Evolutionary conservation across 2,888 invertebrate species (phyloP), one percentile per base, ranked within the genome.

Genomic region (Eupithecia vulgata): DNA sequence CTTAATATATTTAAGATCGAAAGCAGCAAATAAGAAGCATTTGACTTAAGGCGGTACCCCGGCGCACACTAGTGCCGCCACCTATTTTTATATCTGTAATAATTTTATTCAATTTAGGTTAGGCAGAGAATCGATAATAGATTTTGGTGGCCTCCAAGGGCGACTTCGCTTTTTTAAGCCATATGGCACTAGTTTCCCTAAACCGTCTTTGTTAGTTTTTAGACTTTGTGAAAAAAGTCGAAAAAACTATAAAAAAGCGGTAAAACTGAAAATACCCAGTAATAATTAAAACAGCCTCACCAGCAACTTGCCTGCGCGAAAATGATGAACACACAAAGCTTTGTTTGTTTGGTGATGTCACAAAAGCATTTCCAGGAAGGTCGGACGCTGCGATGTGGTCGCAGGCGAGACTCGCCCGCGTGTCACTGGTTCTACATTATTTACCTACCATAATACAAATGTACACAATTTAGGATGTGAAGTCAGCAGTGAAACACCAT

Each of bases 331-430:
- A 70, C 57, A 68, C 42, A 65, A 66, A 65, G 68, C 68, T 30
- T 59, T 70, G 70, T 70, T 40, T 68, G 70, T 73, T 66, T 73
- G 72, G n/a, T 52, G 67, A 70, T 70, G 61, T 25, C 59, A n/a
- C 21, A 42, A 62, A 62, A 71, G 62, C 68, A 37, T 37, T 71
- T 70, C n/a, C 67, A 59, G 57, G 48, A 57, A 57, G 67, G 73
- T 68, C 74, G 67, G 48, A 62, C 25, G 48, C 57, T 45, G 57
- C 45, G 76, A 76, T 72, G 72, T 57, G 61, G 68, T 52, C n/a
- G 65, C 64, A 34, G 34, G 30, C 30, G 21, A 15, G 7, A 21
- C 61, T 13, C 12, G 34, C 17, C 7, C 34, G 34, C 61, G 34
- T 61, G 8, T 6, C 5, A 34, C 34, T 34, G 8, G 8, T 25